Percentiles rank a stretch among this genome's conserved stretches.
phyloP scores from a whole-genome alignment of 2,113 vertebrate species.

The Bothrops jararaca region DNA sequence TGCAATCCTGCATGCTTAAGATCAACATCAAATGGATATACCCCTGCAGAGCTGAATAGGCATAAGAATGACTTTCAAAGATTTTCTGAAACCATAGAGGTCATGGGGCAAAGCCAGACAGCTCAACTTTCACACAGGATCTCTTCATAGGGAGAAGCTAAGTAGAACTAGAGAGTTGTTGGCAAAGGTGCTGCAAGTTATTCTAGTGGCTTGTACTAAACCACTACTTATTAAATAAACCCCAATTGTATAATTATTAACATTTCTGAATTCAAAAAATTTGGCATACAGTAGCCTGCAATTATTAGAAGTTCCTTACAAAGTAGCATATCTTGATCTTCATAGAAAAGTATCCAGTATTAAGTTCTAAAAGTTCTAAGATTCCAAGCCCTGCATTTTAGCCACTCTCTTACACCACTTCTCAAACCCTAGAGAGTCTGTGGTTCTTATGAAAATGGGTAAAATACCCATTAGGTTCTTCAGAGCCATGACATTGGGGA shows the following conservation, averaged over 20 bases:
- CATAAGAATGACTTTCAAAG: neutral
- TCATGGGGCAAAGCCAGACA: neutral
- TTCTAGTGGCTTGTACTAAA: neutral
- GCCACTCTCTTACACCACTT: neutral
- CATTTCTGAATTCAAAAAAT: neutral
- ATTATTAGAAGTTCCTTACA: neutral
- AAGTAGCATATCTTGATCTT: neutral
- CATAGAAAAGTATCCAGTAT: neutral
- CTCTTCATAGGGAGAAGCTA: neutral
- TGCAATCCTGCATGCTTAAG: neutral
- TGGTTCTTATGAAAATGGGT: neutral
- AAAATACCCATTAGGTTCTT: neutral
- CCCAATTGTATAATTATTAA: neutral
- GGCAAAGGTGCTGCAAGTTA: neutral
- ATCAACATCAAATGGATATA: neutral
- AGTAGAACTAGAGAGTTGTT: neutral
- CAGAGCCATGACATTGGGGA: neutral
- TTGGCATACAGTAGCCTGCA: neutral
- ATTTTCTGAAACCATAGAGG: neutral
- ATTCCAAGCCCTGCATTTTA: neutral
- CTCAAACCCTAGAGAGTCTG: neutral
- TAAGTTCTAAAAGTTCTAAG: neutral
- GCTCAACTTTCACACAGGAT: neutral
- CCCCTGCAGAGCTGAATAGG: neutral
- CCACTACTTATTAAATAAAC: neutral